Evolutionary conservation across 2,888 invertebrate species (phyloP).

Genomic region (Chironomus tentans): DNA sequence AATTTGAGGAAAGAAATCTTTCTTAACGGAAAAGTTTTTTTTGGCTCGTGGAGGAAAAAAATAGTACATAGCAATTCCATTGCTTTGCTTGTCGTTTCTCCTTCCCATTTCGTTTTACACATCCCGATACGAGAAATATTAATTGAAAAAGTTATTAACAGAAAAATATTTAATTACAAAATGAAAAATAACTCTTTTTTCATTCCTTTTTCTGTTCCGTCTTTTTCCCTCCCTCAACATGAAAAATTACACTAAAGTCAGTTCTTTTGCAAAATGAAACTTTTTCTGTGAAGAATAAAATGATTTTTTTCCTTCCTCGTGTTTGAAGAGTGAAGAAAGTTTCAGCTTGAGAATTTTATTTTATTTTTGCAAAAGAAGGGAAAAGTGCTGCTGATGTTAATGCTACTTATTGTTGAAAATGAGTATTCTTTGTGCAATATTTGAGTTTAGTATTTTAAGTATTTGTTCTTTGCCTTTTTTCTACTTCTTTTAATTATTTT

Average conservation of each 20-base stretch:
- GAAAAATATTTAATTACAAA: constrained; percentile 26
- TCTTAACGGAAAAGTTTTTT: not conserved
- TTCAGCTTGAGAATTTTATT: not conserved
- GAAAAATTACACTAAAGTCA: constrained; percentile 23
- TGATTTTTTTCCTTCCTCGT: not conserved
- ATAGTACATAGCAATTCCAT: not conserved
- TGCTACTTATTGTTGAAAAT: not conserved
- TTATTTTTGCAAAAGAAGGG: not conserved
- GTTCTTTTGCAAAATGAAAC: constrained; percentile 6
- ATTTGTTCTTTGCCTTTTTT: constrained; percentile 21
- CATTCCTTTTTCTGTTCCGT: not conserved
- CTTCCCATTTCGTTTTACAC: not conserved
- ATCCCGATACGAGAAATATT: constrained; percentile 25
- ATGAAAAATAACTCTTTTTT: constrained; percentile 25
- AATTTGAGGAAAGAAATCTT: not conserved
- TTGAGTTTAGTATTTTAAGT: constrained; percentile 23
- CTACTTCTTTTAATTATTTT: constrained; percentile 11
- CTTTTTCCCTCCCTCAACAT: not conserved
- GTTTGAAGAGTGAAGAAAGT: not conserved
- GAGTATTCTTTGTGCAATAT: constrained; percentile 3
- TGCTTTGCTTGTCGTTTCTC: not conserved
- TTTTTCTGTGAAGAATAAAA: not conserved
- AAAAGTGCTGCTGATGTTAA: not conserved
- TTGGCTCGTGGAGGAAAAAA: not conserved
- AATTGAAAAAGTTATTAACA: constrained; percentile 27